Evolutionary conservation across 1,140 invertebrate genomes (phyloP), one percentile per base, ranked within the genome.

Genomic region (Euborellia annulipes): DNA sequence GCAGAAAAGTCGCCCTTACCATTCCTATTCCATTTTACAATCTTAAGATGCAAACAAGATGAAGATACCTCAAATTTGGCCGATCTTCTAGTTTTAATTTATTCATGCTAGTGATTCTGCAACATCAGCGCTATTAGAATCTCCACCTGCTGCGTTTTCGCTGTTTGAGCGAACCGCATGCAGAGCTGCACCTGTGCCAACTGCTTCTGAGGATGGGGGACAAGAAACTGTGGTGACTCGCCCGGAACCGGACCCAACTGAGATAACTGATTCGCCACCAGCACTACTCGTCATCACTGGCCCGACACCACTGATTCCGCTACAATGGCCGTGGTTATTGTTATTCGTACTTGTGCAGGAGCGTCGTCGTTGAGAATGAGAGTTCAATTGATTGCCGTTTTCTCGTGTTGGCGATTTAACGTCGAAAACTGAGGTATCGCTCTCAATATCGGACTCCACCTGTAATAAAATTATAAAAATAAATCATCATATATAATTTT

Each of bases 361-460:
- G 18, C 71, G 58, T 37, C 72, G 61, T 3, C 48, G 51, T 8
- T 50, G 45, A n/a, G 43, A 47, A 17, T 39, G 13, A 4, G 23
- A 27, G 23, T 27, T 27, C 23, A 27, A 6, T 27, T 4, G 23
- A 30, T 48, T 52, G n/a, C 67, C 66, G 51, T 67, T 71, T 46
- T 72, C 71, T 4, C 63, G 55, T 1, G 58, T 62, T 27, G 60
- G 65, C 43, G 64, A 70, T 54, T 69, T 73, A 4, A 68, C 71
- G 23, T 73, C 71, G 51, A 75, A 75, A 47, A 72, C 69, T 14
- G 69, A 73, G 11, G 62, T 68, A 46, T 75, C 72, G 43, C 69
- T 72, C 46, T 75, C 73, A 38, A 73, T 61, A 54, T 75, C 72
- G 38, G 72, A 75, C 51, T 75, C 72, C 50, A 73, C 71, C 70